Conservation (phyloP, 2,113 vertebrate genomes). For the Crocuta crocuta region DNA sequence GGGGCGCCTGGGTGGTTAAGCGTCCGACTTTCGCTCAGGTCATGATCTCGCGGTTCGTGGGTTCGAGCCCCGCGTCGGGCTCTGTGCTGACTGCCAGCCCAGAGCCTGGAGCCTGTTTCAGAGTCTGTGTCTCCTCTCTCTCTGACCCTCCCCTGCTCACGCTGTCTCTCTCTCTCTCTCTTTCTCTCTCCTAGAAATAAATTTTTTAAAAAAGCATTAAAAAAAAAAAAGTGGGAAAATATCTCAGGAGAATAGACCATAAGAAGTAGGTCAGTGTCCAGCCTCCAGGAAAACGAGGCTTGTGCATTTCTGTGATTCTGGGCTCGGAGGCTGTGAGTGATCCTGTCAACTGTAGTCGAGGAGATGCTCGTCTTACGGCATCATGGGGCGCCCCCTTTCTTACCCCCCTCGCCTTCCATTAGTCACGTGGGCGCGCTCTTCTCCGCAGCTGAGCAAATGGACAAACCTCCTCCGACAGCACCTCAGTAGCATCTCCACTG, state of each 20-base stretch:
- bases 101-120: too few species aligned
- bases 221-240: neutral
- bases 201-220: too few species aligned
- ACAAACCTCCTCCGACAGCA: neutral
- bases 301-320: neutral
- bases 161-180: too few species aligned
- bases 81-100: too few species aligned
- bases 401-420: neutral
- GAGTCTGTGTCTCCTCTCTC: too few species aligned
- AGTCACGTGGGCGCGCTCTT: neutral
- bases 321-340: neutral
- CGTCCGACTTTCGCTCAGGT: too few species aligned
- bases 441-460: neutral
- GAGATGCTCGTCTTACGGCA: neutral
- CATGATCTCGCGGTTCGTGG: too few species aligned
- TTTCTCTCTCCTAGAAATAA: too few species aligned
- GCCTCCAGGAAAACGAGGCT: neutral
- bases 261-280: slow-evolving; percentile 57
- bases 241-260: slow-evolving; percentile 46
- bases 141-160: too few species aligned
- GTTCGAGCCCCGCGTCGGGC: too few species aligned
- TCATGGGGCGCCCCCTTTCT: neutral
- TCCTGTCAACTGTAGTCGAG: neutral
- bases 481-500: neutral
- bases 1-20: too few species aligned